These are phyloP conservation scores for Cremastobaeus sp. DNA, from an alignment of 2,888 invertebrate species.

Conservation along the genomic window DNA sequence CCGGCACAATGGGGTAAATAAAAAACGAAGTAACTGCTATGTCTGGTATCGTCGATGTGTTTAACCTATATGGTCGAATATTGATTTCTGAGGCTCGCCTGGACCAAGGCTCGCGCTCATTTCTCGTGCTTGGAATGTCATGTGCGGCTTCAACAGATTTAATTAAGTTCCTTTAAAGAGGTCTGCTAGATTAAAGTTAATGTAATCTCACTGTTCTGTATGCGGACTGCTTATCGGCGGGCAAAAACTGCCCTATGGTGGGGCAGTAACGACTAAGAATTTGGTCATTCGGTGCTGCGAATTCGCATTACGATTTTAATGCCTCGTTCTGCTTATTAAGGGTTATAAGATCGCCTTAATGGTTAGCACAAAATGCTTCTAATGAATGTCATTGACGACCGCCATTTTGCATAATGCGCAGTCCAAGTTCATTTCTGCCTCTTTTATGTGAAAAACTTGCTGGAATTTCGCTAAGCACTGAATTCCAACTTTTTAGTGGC, in stretches of 20 bases:
- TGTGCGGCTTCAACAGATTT: conserved; percentile 55
- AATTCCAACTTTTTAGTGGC: no score
- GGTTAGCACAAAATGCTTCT: conserved; percentile 9
- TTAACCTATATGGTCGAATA: conserved; percentile 43
- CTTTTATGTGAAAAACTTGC: no score
- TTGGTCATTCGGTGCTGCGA: no score
- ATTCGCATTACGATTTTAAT: not conserved
- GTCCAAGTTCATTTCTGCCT: no score
- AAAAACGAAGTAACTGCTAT: conserved; percentile 43
- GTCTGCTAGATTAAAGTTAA: conserved; percentile 37
- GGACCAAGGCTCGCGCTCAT: conserved; percentile 51
- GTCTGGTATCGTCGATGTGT: conserved; percentile 15
- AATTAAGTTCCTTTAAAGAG: conserved; percentile 59
- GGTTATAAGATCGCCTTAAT: conserved; percentile 10
- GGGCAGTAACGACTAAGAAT: conserved; percentile 7
- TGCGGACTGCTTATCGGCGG: conserved; percentile 16
- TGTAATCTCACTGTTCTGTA: conserved; percentile 21
- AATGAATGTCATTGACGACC: conserved; percentile 12
- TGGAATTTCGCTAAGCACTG: no score
- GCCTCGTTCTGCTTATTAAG: conserved; percentile 1
- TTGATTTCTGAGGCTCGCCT: conserved; percentile 58
- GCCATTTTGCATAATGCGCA: conserved; percentile 5
- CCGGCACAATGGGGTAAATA: conserved; percentile 11
- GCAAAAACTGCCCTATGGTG: not conserved
- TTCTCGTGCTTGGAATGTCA: conserved; percentile 52